Percentiles rank a stretch among this genome's conserved stretches.
phyloP scores from a whole-genome alignment of 2,113 vertebrate genomes.

The Podarcis cretensis region DNA sequence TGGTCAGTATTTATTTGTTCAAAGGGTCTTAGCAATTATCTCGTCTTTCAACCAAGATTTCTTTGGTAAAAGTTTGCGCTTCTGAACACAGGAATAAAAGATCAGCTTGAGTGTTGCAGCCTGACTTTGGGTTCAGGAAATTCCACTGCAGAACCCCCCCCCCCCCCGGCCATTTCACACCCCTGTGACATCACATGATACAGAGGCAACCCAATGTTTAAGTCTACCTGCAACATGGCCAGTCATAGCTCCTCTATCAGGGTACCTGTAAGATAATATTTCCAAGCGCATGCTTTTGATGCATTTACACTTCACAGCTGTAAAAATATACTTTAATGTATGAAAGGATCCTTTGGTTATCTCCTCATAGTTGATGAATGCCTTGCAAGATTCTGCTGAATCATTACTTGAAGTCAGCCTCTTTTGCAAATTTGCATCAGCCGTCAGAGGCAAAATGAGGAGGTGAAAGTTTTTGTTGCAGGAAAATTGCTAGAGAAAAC shows the following conservation, averaged over 20 bases:
- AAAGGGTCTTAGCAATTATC: not conserved
- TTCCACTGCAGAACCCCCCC: no score
- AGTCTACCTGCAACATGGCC: not conserved
- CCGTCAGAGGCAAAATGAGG: no score
- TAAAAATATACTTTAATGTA: not conserved
- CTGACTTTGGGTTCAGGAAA: not conserved
- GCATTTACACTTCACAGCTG: not conserved
- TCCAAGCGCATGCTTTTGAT: not conserved
- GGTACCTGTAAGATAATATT: not conserved
- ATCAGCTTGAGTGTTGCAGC: not conserved
- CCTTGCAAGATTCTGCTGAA: not conserved
- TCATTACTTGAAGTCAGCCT: no score
- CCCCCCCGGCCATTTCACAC: not conserved
- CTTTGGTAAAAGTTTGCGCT: not conserved
- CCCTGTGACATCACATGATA: no score
- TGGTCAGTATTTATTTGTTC: no score
- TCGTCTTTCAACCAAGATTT: not conserved
- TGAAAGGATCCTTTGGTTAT: no score
- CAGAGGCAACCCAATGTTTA: not conserved
- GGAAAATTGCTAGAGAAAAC: not conserved
- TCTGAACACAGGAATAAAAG: not conserved
- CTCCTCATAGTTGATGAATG: no score
- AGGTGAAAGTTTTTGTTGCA: not conserved
- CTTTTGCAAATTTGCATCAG: not conserved
- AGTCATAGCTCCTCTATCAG: not conserved